Conservation (phyloP, 2,113 vertebrate genomes). For the Cyrtonyx montezumae region DNA sequence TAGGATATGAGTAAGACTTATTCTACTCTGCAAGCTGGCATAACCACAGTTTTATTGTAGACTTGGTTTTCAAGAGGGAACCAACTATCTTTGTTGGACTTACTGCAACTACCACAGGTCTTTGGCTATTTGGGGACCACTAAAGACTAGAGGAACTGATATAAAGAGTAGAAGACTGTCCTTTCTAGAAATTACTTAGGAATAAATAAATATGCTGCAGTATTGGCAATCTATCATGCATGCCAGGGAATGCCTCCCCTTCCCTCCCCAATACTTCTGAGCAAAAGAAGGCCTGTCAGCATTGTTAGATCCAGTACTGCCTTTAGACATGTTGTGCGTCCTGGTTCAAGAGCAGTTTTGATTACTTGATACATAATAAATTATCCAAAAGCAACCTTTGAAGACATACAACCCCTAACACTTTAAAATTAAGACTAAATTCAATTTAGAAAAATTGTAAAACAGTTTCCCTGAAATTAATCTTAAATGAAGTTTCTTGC, state of each 20-base stretch:
- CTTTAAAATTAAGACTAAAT: conserved; percentile 75
- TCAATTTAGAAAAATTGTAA: conserved; percentile 75
- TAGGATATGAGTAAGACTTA: background rate
- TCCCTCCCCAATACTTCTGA: background rate
- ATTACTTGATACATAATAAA: conserved; percentile 68
- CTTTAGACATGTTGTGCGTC: background rate
- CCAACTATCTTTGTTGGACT: background rate
- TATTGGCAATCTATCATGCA: background rate
- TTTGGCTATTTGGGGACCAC: too few relatives aligned
- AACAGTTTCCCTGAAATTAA: conserved; percentile 74
- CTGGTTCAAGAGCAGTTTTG: conserved; percentile 31
- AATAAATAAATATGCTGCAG: background rate
- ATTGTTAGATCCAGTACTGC: background rate
- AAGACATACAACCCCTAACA: conserved; percentile 60
- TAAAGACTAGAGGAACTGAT: background rate
- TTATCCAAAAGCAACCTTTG: conserved; percentile 72
- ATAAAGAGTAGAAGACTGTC: background rate
- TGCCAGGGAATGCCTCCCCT: background rate
- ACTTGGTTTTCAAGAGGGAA: background rate
- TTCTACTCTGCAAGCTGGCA: background rate
- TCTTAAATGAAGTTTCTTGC: conserved; percentile 75
- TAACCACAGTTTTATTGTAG: background rate
- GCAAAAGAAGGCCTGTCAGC: background rate
- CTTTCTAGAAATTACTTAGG: background rate
- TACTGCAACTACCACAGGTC: fast-evolving